Base-by-base conservation (phyloP, 2,797 vertebrate species). In the Tangara arthus region DNA sequence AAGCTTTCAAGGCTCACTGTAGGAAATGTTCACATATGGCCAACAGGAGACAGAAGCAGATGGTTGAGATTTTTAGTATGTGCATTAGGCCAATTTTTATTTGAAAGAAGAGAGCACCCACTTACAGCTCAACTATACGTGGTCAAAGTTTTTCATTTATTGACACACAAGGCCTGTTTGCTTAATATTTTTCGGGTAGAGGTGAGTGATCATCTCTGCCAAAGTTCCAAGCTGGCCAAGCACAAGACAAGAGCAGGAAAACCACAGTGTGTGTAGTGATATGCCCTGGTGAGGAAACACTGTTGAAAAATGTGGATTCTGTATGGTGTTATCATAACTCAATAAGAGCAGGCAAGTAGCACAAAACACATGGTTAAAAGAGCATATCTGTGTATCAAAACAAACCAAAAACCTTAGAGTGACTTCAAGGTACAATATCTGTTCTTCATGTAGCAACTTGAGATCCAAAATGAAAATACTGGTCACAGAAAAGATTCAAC, bases 11-110 rank as follows among this genome's bases (percentile, higher is more conserved):
- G 80, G 71, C 79, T 81, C 50, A 26, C 63, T 69, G 55, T 72
- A 95, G 82, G 82, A 93, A 94, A 91, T 53, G 57, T 71, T 93
- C 85, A 91, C 95, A 96, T 96, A 47, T 96, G 96, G 91, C 69
- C 65, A 89, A 63, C 91, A 96, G 95, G 82, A 95, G 89, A 92
- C 17, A 59, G 27, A 80, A 75, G 50, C 60, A 63, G 69, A 76
- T 3, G 11, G 42, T 5, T 69, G 42, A 78, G 46, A 44, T 70
- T 86, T 87, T 81, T 57, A 68, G n/a, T 35, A 26, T 23, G 76
- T 78, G 57, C 41, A 41, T 61, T 50, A 75, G 59, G 24, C 15
- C n/a, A 60, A 24, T 56, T 88, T 83, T 71, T 65, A 46, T 69
- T 57, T 71, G 37, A 76, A 82, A 70, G 52, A 57, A 46, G 66